Evolutionary conservation across 2,888 invertebrate species (phyloP).

Genomic region (Epinotia nisella): DNA sequence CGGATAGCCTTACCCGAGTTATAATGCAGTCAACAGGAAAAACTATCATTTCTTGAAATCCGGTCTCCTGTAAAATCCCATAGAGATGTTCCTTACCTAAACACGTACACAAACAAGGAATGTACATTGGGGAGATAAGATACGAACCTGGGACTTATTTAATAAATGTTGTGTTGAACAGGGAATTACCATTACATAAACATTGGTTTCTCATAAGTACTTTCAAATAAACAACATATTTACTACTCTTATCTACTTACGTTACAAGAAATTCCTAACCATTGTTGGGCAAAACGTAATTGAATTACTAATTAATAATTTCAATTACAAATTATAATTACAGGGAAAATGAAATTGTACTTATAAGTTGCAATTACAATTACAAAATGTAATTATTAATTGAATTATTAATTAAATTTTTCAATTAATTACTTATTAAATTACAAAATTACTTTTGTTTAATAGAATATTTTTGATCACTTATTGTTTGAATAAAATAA

Average conservation of each 20-base stretch:
- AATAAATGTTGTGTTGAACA: not conserved
- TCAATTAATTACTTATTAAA: too few relatives aligned
- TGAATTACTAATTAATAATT: too few relatives aligned
- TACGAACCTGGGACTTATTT: not conserved
- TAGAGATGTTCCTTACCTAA: not conserved
- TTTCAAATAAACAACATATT: not conserved
- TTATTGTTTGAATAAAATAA: too few relatives aligned
- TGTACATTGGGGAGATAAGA: not conserved
- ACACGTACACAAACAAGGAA: not conserved
- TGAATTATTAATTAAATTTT: too few relatives aligned
- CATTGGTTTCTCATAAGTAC: not conserved
- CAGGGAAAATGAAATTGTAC: too few relatives aligned
- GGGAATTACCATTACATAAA: conserved; percentile 4
- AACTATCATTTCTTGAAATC: not conserved
- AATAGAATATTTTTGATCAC: too few relatives aligned
- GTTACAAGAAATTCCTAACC: not conserved
- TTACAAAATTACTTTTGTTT: too few relatives aligned
- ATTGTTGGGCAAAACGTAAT: too few relatives aligned
- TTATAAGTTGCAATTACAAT: too few relatives aligned
- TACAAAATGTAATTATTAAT: too few relatives aligned
- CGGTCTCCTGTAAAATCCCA: not conserved
- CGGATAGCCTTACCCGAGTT: not conserved
- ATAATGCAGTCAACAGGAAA: not conserved
- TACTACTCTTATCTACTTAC: not conserved
- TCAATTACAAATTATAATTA: too few relatives aligned